Evolutionary conservation across 2,797 vertebrate genomes (phyloP), one percentile per base, ranked within the genome.

Genomic region (Psittacula echo): DNA sequence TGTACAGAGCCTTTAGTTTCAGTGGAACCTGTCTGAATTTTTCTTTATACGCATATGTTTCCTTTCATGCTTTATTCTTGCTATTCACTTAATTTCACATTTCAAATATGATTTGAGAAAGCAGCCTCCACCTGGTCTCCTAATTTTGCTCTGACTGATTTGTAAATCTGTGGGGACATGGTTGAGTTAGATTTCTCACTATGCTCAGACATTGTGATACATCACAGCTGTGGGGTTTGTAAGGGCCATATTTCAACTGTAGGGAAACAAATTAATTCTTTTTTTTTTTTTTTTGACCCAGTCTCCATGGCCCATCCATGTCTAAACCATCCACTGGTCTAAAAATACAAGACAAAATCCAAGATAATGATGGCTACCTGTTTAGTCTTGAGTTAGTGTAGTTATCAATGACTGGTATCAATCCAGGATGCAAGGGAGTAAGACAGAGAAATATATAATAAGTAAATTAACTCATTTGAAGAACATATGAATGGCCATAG

Each of bases 311-410:
- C 45, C 42, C 50, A 88, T 73, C 70, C 66, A 37, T 58, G 60
- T 58, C 22, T 34, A 58, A 58, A 58, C 56, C 56, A 24, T 58
- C n/a, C 14, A 16, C 20, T n/a, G 58, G 42, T 86, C 87, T 88
- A 93, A 94, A 85, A 91, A 88, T 45, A 64, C 34, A 83, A 94
- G 87, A 78, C 17, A 93, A 95, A 95, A 85, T 65, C n/a, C 85
- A 72, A 72, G 42, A 67, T 85, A 78, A 47, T 73, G 37, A 83
- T 71, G 56, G 27, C 53, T 64, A 56, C 21, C 56, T 74, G 21
- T 66, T 89, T 77, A 67, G 24, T 83, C 44, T 77, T 78, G 73
- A 92, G 70, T 95, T 95, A 90, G 47, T 51, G 26, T 50, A 75
- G 21, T n/a, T 89, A 32, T 78, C 66, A 92, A 78, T 75, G 44